These are phyloP conservation scores for Bambusicola thoracicus DNA, from an alignment of 2,113 vertebrate genomes.

Conservation along the genomic window DNA sequence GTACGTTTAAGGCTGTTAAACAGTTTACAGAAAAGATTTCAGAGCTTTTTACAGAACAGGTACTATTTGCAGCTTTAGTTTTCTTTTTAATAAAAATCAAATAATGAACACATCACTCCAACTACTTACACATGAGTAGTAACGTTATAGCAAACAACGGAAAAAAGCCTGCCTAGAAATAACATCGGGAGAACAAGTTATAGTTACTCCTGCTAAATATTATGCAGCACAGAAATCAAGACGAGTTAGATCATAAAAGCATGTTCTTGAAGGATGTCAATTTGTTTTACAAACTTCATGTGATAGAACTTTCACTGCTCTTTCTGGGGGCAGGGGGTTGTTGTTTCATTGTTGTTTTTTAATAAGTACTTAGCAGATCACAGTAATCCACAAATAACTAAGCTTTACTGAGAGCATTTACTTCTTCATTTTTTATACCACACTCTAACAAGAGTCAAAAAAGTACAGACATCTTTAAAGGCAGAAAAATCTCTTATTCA, in stretches of 20 bases:
- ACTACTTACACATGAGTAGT: not conserved
- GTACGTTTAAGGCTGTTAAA: not conserved
- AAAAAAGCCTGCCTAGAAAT: not conserved
- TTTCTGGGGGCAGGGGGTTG: too few species aligned
- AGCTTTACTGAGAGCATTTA: not conserved
- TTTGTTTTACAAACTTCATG: not conserved
- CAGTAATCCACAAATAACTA: not conserved
- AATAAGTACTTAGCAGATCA: not conserved
- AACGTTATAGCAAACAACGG: not conserved
- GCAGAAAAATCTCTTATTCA: not conserved
- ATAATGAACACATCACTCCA: not conserved
- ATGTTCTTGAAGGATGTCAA: not conserved
- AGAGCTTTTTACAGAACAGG: not conserved
- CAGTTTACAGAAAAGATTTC: not conserved
- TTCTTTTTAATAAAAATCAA: not conserved
- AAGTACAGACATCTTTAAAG: fast-evolving
- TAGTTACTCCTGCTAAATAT: not conserved
- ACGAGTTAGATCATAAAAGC: not conserved
- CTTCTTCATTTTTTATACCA: not conserved
- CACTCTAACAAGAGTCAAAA: not conserved
- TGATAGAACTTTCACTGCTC: not conserved
- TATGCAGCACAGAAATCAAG: constrained; percentile 3
- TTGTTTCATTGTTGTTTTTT: not conserved
- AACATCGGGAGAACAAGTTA: not conserved
- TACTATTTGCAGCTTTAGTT: not conserved